A percentile compares a stretch with the other conserved stretches of the same genome.
These are phyloP conservation scores for Yoshiicerus persimilis DNA, from an alignment of 1,140 invertebrate genomes.

Conservation along the genomic window DNA sequence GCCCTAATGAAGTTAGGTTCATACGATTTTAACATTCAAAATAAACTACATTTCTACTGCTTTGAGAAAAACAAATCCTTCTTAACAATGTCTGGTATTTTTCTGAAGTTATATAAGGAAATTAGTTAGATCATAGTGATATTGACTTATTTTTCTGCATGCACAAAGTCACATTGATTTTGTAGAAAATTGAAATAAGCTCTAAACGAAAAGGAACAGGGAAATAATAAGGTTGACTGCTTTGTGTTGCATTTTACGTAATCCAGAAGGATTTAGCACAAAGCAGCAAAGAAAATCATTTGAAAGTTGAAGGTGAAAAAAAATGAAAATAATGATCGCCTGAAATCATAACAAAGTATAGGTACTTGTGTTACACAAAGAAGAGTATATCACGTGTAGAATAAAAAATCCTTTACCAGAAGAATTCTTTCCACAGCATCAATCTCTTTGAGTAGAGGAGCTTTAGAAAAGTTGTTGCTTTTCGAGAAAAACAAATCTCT, in stretches of 20 bases:
- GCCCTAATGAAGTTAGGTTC: not conserved
- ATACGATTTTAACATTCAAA: too few species aligned
- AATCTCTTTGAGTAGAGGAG: slow-evolving; percentile 37
- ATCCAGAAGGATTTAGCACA: not conserved
- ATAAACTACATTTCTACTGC: too few species aligned
- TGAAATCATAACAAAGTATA: not conserved
- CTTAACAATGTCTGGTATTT: too few species aligned
- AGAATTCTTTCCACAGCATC: slow-evolving; percentile 43
- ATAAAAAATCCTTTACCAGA: slow-evolving; percentile 15
- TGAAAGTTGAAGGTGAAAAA: not conserved
- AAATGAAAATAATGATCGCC: not conserved
- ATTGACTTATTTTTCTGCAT: too few species aligned
- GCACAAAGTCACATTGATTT: too few species aligned
- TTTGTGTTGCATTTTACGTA: not conserved
- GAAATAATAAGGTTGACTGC: not conserved
- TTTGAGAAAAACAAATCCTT: too few species aligned
- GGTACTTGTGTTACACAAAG: not conserved
- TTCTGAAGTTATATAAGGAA: too few species aligned
- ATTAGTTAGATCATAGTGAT: too few species aligned
- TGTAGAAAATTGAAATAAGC: not conserved
- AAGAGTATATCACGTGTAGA: not conserved
- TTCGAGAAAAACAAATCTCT: slow-evolving; percentile 38
- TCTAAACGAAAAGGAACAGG: not conserved
- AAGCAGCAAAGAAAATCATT: not conserved
- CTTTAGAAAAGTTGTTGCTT: slow-evolving; percentile 22